Conservation (phyloP, 2,113 vertebrate species). For the Micronisus gabar region DNA sequence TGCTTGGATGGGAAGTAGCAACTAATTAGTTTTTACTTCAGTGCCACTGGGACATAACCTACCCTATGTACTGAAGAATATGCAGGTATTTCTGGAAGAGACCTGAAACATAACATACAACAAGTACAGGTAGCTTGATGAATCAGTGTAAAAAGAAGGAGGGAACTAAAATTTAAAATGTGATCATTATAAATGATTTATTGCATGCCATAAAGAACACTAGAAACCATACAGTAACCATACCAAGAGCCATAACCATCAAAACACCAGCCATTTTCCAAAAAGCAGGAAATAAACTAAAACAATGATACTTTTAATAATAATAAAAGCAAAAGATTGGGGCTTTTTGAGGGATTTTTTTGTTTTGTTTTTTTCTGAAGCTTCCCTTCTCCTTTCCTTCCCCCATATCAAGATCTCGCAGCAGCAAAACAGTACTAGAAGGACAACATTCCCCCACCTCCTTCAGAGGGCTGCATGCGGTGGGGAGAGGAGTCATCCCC, state of each 20-base stretch:
- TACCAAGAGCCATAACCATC: neutral
- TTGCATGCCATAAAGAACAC: neutral
- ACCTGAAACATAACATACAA: neutral
- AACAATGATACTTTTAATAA: neutral
- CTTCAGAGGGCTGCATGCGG: neutral
- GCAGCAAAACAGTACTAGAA: neutral
- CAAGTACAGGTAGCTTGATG: neutral
- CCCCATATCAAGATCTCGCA: neutral
- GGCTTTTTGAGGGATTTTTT: fast-evolving
- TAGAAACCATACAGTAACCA: neutral
- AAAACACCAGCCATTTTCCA: neutral
- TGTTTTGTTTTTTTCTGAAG: neutral
- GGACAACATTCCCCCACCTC: neutral
- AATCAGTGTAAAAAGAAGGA: neutral
- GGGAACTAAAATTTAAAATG: neutral
- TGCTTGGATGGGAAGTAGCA: neutral
- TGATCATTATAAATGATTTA: neutral
- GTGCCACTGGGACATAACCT: neutral
- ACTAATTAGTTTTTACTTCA: neutral
- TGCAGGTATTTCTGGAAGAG: neutral
- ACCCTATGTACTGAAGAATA: neutral
- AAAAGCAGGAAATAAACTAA: neutral
- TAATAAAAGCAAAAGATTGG: neutral
- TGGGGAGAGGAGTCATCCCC: fast-evolving
- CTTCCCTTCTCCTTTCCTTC: neutral